Evolutionary conservation across 2,113 vertebrate genomes (phyloP).

Genomic region (Tringa solitaria): DNA sequence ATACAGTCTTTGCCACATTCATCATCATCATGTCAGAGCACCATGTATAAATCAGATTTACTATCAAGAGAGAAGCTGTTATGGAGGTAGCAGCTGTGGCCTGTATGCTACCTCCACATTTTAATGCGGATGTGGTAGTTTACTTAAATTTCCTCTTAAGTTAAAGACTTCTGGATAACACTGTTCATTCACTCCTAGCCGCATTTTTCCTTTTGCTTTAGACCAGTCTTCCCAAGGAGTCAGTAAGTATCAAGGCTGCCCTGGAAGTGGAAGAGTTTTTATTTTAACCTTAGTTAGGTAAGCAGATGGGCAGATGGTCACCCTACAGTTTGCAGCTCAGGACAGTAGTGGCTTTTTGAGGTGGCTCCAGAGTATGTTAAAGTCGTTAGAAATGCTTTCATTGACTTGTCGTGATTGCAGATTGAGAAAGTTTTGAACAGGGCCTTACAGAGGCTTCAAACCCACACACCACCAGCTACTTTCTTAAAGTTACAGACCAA

Average conservation of each 20-base stretch:
- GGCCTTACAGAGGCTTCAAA: background rate
- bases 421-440: background rate
- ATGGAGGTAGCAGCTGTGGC: background rate
- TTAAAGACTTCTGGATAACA: background rate
- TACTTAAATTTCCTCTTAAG: background rate
- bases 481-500: background rate
- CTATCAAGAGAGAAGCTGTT: background rate
- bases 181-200: background rate
- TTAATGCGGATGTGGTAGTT: background rate
- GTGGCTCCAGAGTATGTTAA: background rate
- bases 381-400: background rate
- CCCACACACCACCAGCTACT: background rate
- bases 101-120: background rate
- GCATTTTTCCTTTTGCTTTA: background rate
- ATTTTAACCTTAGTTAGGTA: background rate
- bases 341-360: background rate
- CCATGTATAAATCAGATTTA: background rate
- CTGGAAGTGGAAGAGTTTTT: background rate
- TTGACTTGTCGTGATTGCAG: background rate
- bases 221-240: background rate
- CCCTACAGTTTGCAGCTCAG: background rate
- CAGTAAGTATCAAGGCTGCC: fast-evolving
- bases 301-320: background rate
- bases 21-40: background rate
- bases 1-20: background rate